These are phyloP conservation scores for Drosophila auraria DNA, from an alignment of 1,140 invertebrate species.

Conservation along the genomic window DNA sequence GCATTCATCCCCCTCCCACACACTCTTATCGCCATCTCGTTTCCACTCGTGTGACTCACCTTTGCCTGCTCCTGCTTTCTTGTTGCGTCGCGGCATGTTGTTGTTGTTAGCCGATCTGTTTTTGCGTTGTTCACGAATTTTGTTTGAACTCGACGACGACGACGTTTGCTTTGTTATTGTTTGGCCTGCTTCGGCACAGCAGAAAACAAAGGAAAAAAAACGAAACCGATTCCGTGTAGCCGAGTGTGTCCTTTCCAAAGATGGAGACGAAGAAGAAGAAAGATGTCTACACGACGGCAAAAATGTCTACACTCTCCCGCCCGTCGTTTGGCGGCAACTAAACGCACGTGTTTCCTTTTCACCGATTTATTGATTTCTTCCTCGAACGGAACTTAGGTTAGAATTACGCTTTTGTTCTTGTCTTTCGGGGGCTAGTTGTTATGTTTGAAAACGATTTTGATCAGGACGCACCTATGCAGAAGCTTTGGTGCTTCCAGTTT, in stretches of 20 bases:
- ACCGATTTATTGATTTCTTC: slow-evolving; percentile 43
- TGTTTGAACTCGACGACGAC: slow-evolving; percentile 40
- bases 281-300: slow-evolving; percentile 40
- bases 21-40: slow-evolving; percentile 2
- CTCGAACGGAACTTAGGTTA: slow-evolving; percentile 40
- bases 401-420: slow-evolving; percentile 10
- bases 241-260: slow-evolving; percentile 42
- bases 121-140: slow-evolving; percentile 60
- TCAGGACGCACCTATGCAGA: slow-evolving; percentile 82
- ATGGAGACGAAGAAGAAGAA: slow-evolving; percentile 1
- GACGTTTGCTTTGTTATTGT: slow-evolving; percentile 46
- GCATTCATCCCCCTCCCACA: slow-evolving; percentile 4
- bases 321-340: slow-evolving; percentile 51
- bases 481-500: slow-evolving; percentile 84
- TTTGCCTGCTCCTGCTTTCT: slow-evolving; percentile 76
- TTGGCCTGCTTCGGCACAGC: slow-evolving; percentile 38
- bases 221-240: slow-evolving; percentile 29
- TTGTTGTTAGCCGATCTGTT: slow-evolving; percentile 46
- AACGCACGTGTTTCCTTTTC: slow-evolving; percentile 52
- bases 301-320: slow-evolving; percentile 38
- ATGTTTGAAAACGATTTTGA: slow-evolving; percentile 43
- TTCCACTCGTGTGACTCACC: slow-evolving; percentile 67
- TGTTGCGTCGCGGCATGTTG: slow-evolving; percentile 81
- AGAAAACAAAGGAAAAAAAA: slow-evolving; percentile 18
- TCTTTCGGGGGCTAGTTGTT: slow-evolving; percentile 10